Evolutionary conservation across 2,888 invertebrate species (phyloP).

Genomic region (Nomada flava): DNA sequence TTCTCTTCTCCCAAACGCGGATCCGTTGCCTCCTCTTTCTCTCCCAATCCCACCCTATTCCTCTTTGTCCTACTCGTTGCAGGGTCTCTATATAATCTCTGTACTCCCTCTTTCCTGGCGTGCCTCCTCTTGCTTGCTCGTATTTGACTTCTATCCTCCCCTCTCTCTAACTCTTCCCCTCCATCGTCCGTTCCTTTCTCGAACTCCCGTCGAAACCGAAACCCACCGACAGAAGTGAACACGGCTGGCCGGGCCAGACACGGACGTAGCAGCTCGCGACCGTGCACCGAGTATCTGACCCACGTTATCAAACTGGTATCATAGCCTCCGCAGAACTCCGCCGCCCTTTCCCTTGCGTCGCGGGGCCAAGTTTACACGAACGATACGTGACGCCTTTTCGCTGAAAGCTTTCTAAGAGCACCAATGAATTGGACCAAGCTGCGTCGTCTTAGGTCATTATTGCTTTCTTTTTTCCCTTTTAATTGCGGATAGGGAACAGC

Average conservation of each 20-base stretch:
- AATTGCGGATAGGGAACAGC: not conserved
- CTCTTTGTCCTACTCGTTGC: not conserved
- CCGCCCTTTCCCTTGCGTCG: too few species aligned
- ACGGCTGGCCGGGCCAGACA: slow-evolving; percentile 33
- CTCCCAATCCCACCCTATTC: not conserved
- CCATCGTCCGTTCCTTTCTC: not conserved
- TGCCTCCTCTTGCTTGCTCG: not conserved
- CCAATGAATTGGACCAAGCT: not conserved
- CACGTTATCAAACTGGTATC: slow-evolving; percentile 46
- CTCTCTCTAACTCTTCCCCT: not conserved
- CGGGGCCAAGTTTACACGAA: not conserved
- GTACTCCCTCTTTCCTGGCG: not conserved
- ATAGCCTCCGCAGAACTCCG: slow-evolving; percentile 7
- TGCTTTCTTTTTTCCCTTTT: not conserved
- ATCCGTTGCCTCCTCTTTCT: not conserved
- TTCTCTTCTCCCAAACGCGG: slow-evolving; percentile 15
- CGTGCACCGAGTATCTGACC: slow-evolving; percentile 35
- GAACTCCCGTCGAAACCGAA: not conserved
- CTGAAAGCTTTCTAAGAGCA: not conserved
- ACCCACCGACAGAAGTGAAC: slow-evolving; percentile 4
- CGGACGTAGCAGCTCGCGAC: slow-evolving; percentile 38
- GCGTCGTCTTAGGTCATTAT: not conserved
- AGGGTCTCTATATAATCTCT: not conserved
- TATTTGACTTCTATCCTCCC: not conserved
- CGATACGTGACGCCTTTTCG: not conserved